A percentile compares a stretch with the other conserved stretches of the same genome.
Conservation (phyloP, 2,113 vertebrate species). For the Mellivora capensis region DNA sequence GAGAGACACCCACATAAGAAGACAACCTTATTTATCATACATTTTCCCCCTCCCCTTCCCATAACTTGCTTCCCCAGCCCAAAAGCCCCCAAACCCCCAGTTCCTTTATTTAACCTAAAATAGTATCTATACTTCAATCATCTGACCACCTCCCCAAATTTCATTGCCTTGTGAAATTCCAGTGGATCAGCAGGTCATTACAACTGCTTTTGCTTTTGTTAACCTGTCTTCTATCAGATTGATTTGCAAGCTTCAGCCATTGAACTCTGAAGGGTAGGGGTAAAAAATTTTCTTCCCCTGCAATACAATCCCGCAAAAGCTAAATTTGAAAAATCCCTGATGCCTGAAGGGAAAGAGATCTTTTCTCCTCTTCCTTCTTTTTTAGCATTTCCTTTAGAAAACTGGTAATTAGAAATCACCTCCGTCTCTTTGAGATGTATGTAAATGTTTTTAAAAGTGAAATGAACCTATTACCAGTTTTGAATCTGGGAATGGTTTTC, state of each 20-base stretch:
- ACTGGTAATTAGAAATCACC: not conserved
- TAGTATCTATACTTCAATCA: not conserved
- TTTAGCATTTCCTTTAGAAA: not conserved
- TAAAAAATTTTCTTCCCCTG: not conserved
- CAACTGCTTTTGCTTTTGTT: not conserved
- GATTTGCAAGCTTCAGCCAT: not conserved
- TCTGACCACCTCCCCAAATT: not conserved
- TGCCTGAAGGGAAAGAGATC: not conserved
- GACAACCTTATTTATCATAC: not conserved
- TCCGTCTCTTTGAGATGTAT: not conserved
- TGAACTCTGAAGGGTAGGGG: not conserved
- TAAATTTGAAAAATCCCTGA: not conserved
- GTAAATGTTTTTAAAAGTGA: not conserved
- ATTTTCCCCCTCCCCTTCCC: not conserved
- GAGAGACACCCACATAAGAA: fast-evolving
- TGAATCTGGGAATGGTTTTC: not conserved
- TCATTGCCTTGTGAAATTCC: not conserved
- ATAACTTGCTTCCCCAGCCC: not conserved
- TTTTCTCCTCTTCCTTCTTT: not conserved
- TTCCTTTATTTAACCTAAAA: not conserved
- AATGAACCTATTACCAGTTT: not conserved
- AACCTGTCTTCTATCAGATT: not conserved
- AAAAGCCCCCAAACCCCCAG: not conserved
- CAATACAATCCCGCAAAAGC: not conserved
- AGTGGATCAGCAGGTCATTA: not conserved